Evolutionary conservation across 2,113 vertebrate genomes (phyloP).

Genomic region (Cephalopterus ornatus): DNA sequence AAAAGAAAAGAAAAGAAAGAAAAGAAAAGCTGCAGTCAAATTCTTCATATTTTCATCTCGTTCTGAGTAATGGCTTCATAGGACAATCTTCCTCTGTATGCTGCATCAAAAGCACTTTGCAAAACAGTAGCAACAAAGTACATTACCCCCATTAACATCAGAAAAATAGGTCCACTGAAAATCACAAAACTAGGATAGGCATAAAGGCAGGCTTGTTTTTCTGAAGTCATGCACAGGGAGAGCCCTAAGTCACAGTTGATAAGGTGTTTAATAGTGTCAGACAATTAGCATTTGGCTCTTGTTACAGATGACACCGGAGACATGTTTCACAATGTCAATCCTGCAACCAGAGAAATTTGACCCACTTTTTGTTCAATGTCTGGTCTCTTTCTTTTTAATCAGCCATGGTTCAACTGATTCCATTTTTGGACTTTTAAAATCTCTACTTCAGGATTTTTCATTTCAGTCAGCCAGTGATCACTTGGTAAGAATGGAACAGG

Average conservation of each 20-base stretch:
- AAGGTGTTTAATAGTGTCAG: slow-evolving; percentile 42
- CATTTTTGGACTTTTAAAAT: slow-evolving; percentile 9
- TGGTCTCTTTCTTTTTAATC: slow-evolving; percentile 11
- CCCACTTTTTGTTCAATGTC: slow-evolving; percentile 4
- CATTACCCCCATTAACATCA: background rate
- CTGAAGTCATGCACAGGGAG: slow-evolving; percentile 14
- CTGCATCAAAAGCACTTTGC: slow-evolving; percentile 26
- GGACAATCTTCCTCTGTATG: background rate
- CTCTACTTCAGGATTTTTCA: background rate
- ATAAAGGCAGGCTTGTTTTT: slow-evolving; percentile 51
- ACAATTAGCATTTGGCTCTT: slow-evolving; percentile 38
- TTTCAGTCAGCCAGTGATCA: background rate
- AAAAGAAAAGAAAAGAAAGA: too few species aligned
- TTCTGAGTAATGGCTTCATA: background rate
- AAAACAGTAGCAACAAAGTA: background rate
- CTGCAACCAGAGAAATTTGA: slow-evolving; percentile 1
- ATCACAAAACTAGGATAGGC: background rate
- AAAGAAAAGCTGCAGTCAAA: background rate
- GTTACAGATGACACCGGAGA: background rate
- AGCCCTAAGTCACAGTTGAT: slow-evolving; percentile 4
- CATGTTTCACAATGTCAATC: too few species aligned
- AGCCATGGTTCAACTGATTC: slow-evolving; percentile 2
- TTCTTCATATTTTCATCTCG: slow-evolving; percentile 25
- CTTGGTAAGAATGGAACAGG: background rate
- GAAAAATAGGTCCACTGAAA: slow-evolving; percentile 7